Evolutionary conservation across 2,113 vertebrate species (phyloP).

Genomic region (Saccopteryx bilineata): DNA sequence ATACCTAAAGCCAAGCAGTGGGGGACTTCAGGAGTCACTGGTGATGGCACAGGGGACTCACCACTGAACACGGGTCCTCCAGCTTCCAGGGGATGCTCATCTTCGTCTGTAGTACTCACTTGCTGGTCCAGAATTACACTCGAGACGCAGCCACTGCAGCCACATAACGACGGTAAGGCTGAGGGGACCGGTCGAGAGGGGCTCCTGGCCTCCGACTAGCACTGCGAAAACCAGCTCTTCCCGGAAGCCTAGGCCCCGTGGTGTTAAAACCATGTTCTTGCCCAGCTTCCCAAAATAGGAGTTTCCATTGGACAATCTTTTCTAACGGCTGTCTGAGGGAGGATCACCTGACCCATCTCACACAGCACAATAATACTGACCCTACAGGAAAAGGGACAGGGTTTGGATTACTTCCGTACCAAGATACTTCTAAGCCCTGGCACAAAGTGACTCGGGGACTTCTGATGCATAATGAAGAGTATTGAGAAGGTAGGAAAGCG

Average conservation of each 20-base stretch:
- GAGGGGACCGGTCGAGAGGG: neutral
- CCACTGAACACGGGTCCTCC: neutral
- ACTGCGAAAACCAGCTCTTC: neutral
- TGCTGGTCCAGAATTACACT: neutral
- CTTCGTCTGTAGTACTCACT: neutral
- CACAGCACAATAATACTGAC: neutral
- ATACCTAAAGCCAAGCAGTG: accelerated
- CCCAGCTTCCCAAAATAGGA: neutral
- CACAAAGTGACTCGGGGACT: neutral
- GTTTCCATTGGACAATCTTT: neutral
- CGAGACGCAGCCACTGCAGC: neutral
- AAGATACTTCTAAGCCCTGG: neutral
- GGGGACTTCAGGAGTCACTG: neutral
- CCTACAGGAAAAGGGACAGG: neutral
- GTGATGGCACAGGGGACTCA: neutral
- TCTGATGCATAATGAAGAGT: too few relatives aligned
- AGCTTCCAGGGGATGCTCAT: accelerated
- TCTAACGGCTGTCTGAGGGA: neutral
- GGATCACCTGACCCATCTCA: too few relatives aligned
- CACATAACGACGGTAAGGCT: neutral
- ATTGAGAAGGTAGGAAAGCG: neutral
- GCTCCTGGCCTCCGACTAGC: too few relatives aligned
- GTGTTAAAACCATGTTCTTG: neutral
- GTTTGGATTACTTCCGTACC: neutral
- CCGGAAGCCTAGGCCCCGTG: neutral